These are phyloP conservation scores for Carduelis carduelis DNA, from an alignment of 2,797 vertebrate species.

Conservation along the genomic window DNA sequence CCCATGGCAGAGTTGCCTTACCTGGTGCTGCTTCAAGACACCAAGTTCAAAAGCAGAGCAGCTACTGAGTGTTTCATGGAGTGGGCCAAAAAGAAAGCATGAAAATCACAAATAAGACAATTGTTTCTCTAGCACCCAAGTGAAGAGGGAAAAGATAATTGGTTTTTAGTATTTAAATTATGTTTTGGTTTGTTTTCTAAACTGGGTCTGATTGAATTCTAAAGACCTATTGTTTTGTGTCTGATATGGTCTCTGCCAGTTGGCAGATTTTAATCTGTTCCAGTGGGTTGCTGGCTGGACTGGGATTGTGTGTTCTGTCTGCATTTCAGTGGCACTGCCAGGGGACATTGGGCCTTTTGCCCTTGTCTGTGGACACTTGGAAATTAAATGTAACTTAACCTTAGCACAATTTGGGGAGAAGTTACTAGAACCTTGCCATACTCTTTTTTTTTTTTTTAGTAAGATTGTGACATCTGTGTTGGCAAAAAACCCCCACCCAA, in stretches of 20 bases:
- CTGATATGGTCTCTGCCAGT: neutral
- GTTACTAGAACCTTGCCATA: constrained; percentile 56
- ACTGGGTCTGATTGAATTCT: neutral
- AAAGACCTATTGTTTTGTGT: constrained; percentile 4
- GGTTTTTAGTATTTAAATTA: neutral
- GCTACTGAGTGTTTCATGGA: neutral
- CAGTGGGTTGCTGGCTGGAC: neutral
- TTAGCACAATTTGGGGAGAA: constrained; percentile 60
- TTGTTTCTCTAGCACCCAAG: neutral
- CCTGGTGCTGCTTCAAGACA: neutral
- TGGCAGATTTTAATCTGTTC: constrained; percentile 11
- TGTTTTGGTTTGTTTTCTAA: neutral
- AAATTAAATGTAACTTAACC: constrained; percentile 52
- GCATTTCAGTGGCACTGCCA: constrained; percentile 37
- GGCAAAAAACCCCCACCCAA: constrained; percentile 36
- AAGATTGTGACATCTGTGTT: constrained; percentile 66
- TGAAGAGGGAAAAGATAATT: neutral
- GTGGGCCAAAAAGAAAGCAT: neutral
- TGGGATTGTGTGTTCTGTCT: constrained; percentile 16
- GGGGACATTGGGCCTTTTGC: constrained; percentile 33
- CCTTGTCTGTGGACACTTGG: constrained; percentile 25
- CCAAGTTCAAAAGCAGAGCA: neutral
- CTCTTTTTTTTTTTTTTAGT: constrained; percentile 5
- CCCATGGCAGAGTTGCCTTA: neutral
- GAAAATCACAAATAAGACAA: neutral